phyloP scores from a whole-genome alignment of 1,140 invertebrate species.

The Heliconius hewitsoni region DNA sequence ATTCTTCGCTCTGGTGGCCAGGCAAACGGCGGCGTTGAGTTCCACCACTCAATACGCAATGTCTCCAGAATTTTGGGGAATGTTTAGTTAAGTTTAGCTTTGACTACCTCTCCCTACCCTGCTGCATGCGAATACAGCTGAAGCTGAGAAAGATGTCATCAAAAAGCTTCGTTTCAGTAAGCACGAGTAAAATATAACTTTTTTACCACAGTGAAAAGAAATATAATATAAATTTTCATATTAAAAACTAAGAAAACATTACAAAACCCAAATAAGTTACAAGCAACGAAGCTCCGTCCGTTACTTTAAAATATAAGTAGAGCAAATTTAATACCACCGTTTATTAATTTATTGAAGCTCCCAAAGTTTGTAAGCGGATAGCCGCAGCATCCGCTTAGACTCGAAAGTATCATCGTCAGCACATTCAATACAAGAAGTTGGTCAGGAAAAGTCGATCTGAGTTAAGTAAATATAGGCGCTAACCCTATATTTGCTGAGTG shows the following conservation, averaged over 20 bases:
- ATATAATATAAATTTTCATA: too few relatives aligned
- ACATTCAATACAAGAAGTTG: constrained; percentile 13
- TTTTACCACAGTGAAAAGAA: neutral
- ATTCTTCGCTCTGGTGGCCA: too few relatives aligned
- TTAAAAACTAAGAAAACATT: neutral
- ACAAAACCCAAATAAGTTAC: neutral
- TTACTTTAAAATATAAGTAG: neutral
- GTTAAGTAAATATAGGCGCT: constrained; percentile 29
- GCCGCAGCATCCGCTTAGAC: neutral
- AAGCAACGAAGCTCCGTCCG: neutral
- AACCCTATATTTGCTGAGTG: constrained; percentile 6
- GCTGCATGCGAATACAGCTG: too few relatives aligned
- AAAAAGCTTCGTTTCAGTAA: neutral
- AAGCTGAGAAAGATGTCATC: neutral
- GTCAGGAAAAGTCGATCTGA: constrained; percentile 18
- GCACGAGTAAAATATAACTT: neutral
- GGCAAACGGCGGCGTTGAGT: too few relatives aligned
- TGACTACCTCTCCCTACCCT: too few relatives aligned
- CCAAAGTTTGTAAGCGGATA: neutral
- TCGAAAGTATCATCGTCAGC: neutral
- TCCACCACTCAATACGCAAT: too few relatives aligned
- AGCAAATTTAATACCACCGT: neutral
- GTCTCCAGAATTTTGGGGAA: too few relatives aligned
- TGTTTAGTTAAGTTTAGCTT: too few relatives aligned
- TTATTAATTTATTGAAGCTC: neutral